Evolutionary conservation across 2,888 invertebrate genomes (phyloP), one percentile per base, ranked within the genome.

Genomic region (Creontiades dilutus): DNA sequence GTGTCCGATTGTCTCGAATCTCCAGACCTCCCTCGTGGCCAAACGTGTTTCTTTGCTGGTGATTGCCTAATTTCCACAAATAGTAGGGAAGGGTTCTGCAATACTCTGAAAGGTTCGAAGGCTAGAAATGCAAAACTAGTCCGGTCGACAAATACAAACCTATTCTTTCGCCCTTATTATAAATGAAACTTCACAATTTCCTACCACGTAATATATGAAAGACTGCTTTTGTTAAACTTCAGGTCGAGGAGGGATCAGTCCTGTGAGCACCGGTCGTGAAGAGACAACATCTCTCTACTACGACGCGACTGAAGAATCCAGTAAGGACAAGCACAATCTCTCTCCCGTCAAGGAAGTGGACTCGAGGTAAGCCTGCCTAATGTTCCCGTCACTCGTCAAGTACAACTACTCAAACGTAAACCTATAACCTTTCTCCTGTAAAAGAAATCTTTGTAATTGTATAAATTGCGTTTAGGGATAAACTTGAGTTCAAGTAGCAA

Each of bases 231-330:
- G 3, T 52, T 3, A 2, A 5, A 11, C 16, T 2, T 52, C 52
- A 86, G 91, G 91, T 86, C 80, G 91, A 55, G 93, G 93, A 81
- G 94, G 93, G 78, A 93, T 93, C 68, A 93, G 93, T 91, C 93
- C 93, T 75, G 93, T 93, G 37, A 93, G 93, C 92, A 94, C 94
- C 90, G 94, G 94, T 94, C 94, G 95, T 47, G 97, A 97, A 89
- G 97, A 97, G 90, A 94, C 95, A 12, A 90, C 92, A 11, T 97
- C 97, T 11, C 94, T 97, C 19, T 97, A 97, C 93, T 97, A 96
- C 93, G 97, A 97, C 94, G 97, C 97, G 4, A 95, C 96, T 0
- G 96, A 96, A 92, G 96, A 96, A 92, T 95, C 95, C 28, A 92
- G 92, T 55, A 92, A 92, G 52, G 92, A 92, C 57, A 93, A 93